Evolutionary conservation across 2,888 invertebrate species (phyloP).

Genomic region (Lottia gigantea): DNA sequence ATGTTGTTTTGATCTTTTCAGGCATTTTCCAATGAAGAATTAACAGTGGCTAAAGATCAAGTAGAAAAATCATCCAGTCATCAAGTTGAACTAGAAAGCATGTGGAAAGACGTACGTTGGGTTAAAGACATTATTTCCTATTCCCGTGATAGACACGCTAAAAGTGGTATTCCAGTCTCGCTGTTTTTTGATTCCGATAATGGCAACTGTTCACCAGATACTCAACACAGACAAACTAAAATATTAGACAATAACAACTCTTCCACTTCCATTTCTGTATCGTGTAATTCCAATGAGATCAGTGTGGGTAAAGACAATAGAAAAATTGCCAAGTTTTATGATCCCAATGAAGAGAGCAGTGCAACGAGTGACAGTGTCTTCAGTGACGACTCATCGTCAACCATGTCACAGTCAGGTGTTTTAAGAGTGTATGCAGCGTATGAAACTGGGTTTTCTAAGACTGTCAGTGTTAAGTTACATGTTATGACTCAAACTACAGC

Average conservation of each 20-base stretch:
- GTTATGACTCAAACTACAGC: slow-evolving; percentile 93
- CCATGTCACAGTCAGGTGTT: slow-evolving; percentile 53
- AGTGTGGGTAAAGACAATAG: slow-evolving; percentile 58
- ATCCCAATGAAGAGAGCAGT: slow-evolving; percentile 53
- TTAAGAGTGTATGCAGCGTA: slow-evolving; percentile 94
- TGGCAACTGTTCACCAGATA: slow-evolving; percentile 14
- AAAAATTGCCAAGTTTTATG: slow-evolving; percentile 61
- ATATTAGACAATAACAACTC: slow-evolving; percentile 47
- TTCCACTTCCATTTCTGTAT: slow-evolving; percentile 28
- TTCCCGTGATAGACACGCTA: slow-evolving; percentile 80
- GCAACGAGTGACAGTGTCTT: slow-evolving; percentile 26
- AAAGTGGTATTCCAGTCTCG: slow-evolving; percentile 66
- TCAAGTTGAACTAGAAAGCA: slow-evolving; percentile 84
- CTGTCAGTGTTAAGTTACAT: slow-evolving; percentile 92
- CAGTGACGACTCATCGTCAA: slow-evolving; percentile 5
- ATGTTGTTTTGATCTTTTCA: slow-evolving; percentile 43
- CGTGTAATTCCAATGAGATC: slow-evolving; percentile 52
- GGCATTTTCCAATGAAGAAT: slow-evolving; percentile 91
- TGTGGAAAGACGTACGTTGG: slow-evolving; percentile 97
- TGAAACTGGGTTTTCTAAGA: slow-evolving; percentile 91
- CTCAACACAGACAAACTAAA: slow-evolving; percentile 25
- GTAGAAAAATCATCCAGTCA: slow-evolving; percentile 84
- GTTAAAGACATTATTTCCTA: slow-evolving; percentile 94
- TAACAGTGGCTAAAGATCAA: slow-evolving; percentile 87
- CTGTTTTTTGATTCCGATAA: slow-evolving; percentile 41